Evolutionary conservation across 1,140 invertebrate species (phyloP).

Genomic region (Nebria ingens): DNA sequence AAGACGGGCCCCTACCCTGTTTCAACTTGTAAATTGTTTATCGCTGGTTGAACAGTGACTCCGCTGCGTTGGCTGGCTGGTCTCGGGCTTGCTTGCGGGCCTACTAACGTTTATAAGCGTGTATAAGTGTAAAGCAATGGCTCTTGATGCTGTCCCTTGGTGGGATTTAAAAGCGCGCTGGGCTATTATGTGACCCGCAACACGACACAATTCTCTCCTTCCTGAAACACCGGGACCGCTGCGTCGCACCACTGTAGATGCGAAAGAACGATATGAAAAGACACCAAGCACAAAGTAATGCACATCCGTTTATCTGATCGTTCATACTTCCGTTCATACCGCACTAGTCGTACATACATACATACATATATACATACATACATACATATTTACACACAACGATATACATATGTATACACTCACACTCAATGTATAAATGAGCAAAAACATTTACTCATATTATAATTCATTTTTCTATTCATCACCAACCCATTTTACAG

Average conservation of each 20-base stretch:
- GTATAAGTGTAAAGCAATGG: no score
- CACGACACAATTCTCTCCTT: neutral
- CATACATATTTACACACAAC: neutral
- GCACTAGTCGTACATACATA: neutral
- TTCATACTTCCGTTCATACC: neutral
- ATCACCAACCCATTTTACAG: neutral
- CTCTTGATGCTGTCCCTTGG: neutral
- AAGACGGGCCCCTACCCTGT: neutral
- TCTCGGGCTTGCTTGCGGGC: neutral
- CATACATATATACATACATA: neutral
- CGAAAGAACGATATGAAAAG: neutral
- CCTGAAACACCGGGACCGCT: neutral
- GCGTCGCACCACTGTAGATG: no score
- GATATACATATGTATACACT: neutral
- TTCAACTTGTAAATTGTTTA: conserved; percentile 8
- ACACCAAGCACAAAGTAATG: neutral
- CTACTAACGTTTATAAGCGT: no score
- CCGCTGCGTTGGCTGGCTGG: neutral
- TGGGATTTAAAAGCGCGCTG: neutral
- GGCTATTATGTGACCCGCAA: no score
- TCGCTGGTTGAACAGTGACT: neutral
- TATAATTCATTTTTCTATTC: neutral
- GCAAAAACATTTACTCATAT: neutral
- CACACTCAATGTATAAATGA: neutral
- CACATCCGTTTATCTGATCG: neutral